Evolutionary conservation across 2,888 invertebrate genomes (phyloP).

Genomic region (Ophioninae sp.): DNA sequence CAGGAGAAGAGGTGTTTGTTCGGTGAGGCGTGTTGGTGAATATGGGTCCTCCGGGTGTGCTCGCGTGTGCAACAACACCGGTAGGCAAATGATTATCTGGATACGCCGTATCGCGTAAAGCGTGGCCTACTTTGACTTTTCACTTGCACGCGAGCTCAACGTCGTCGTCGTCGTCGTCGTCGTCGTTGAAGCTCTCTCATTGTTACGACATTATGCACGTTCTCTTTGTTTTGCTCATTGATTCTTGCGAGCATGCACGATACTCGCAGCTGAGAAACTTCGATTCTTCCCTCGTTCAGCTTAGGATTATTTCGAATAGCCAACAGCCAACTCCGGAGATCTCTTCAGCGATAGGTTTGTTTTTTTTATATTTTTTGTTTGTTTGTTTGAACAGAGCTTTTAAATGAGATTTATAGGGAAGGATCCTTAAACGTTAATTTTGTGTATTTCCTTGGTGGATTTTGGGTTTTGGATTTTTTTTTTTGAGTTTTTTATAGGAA

Average conservation of each 20-base stretch:
- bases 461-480: too few relatives aligned
- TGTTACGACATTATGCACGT: slow-evolving; percentile 62
- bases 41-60: background rate
- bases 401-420: too few relatives aligned
- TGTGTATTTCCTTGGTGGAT: too few relatives aligned
- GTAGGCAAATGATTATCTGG: slow-evolving; percentile 71
- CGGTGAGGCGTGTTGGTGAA: background rate
- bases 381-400: background rate
- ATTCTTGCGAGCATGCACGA: slow-evolving; percentile 46
- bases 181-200: slow-evolving; percentile 50
- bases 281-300: slow-evolving; percentile 35
- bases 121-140: slow-evolving; percentile 70
- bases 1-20: background rate
- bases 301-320: slow-evolving; percentile 36
- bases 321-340: slow-evolving; percentile 28
- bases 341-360: slow-evolving; percentile 39
- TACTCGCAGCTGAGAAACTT: slow-evolving; percentile 46
- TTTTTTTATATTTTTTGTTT: slow-evolving; percentile 32
- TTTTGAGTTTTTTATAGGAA: too few relatives aligned
- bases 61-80: slow-evolving; percentile 49
- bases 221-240: slow-evolving; percentile 53
- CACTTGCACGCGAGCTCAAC: slow-evolving; percentile 57
- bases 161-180: slow-evolving; percentile 41
- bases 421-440: too few relatives aligned
- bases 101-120: slow-evolving; percentile 71